Base-by-base conservation (phyloP, 2,888 invertebrate genomes). In the Serripes groenlandicus region DNA sequence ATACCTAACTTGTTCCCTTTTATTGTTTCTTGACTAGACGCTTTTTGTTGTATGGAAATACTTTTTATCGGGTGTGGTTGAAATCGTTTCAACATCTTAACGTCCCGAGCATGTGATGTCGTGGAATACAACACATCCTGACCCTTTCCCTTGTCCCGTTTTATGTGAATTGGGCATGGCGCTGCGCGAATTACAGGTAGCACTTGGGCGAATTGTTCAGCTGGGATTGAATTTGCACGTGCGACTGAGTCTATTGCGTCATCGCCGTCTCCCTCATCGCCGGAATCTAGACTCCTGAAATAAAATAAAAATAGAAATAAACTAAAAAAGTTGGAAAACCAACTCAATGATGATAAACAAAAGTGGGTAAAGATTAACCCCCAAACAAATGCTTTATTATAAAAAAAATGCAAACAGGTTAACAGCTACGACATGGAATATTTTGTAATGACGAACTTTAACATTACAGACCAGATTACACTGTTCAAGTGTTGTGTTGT, bases 191-290 rank as follows among this genome's bases (percentile, higher is more conserved):
- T 89, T 81, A 88, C 87, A 52, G 90, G 90, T 49, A 90, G 66
- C 37, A 90, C 83, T 26, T 83, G 76, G 18, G 83, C 68, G 21
- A 75, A 34, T 49, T 71, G 71, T n/a, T 83, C 88, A n/a, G 79
- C 70, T 21, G 80, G 78, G 15, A 83, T 81, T 4, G 85, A 83
- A 69, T 90, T 90, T 4, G 90, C 90, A 35, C 82, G 85, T 11
- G 90, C 90, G 11, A 90, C 90, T 62, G 80, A 88, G 60, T 89
- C 90, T 30, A 90, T 90, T 56, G 86, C 80, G 52, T 88, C 85
- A 21, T 88, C 88, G 2, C 66, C 66, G 28, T 75, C 78, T 4
- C 70, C 80, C 4, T 79, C 83, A 26, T 85, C 83, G 18, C 74
- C 82, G 5, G 70, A 81, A 5, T 88, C 88, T 78, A 89, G 79